phyloP scores from a whole-genome alignment of 2,888 invertebrate genomes.

The Apamea anceps region DNA sequence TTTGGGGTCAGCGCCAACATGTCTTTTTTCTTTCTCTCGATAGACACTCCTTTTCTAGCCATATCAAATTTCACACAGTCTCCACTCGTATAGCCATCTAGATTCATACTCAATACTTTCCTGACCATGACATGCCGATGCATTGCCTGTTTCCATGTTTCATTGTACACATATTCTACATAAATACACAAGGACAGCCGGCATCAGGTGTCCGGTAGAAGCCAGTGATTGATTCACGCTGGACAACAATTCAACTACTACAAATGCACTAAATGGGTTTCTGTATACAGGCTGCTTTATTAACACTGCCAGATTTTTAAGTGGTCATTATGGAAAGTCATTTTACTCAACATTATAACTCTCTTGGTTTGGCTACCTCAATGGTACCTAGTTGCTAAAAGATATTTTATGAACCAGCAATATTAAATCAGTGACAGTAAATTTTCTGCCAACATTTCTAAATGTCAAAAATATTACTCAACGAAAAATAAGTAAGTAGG shows the following conservation, averaged over 20 bases:
- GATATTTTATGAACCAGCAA: neutral
- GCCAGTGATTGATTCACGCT: slow-evolving; percentile 84
- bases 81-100: neutral
- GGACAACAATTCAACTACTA: slow-evolving; percentile 72
- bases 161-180: slow-evolving; percentile 5
- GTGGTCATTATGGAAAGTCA: neutral
- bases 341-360: neutral
- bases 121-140: neutral
- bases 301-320: neutral
- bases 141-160: neutral
- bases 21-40: too few species aligned
- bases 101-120: neutral
- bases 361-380: neutral
- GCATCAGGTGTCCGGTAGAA: slow-evolving; percentile 81
- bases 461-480: neutral
- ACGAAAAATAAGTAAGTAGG: too few species aligned
- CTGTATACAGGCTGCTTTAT: slow-evolving; percentile 73
- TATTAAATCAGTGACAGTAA: neutral
- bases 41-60: too few species aligned
- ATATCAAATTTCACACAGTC: too few species aligned
- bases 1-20: too few species aligned
- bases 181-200: slow-evolving; percentile 66
- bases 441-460: neutral
- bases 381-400: neutral
- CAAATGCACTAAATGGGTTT: slow-evolving; percentile 73